Evolutionary conservation across 1,140 invertebrate species (phyloP).

Genomic region (Laodelphax striatellus): DNA sequence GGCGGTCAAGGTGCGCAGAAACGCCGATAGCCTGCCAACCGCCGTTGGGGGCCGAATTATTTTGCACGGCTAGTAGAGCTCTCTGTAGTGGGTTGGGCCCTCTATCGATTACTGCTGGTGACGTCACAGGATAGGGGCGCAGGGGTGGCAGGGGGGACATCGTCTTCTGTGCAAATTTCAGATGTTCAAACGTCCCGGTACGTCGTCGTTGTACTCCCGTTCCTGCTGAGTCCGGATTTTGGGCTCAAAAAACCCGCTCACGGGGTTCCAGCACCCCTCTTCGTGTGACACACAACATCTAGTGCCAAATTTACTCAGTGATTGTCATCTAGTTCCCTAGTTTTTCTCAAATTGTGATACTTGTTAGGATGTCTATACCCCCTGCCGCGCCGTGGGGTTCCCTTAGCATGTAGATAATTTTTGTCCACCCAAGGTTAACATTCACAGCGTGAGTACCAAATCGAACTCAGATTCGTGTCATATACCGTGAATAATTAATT

Average conservation of each 20-base stretch:
- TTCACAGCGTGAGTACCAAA: too few relatives aligned
- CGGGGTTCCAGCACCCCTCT: not conserved
- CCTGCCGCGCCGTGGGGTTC: too few relatives aligned
- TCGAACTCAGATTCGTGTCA: too few relatives aligned
- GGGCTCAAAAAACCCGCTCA: not conserved
- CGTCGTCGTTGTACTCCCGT: not conserved
- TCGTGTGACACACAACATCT: too few relatives aligned
- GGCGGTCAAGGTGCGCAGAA: not conserved
- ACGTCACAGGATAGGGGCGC: not conserved
- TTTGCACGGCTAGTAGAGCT: not conserved
- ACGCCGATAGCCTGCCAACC: not conserved
- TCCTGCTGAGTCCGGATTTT: not conserved
- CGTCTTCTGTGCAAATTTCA: conserved; percentile 9
- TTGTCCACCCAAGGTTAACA: too few relatives aligned
- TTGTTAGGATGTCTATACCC: too few relatives aligned
- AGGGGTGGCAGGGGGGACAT: too few relatives aligned
- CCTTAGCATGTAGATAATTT: too few relatives aligned
- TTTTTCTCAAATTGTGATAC: too few relatives aligned
- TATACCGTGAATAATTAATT: too few relatives aligned
- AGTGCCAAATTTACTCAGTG: too few relatives aligned
- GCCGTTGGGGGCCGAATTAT: not conserved
- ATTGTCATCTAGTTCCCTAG: too few relatives aligned
- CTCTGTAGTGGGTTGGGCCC: not conserved
- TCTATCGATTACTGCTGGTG: conserved; percentile 8
- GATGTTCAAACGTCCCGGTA: conserved; percentile 6